These are phyloP conservation scores for Drosophila silvestris DNA, from an alignment of 2,888 invertebrate species.

Conservation along the genomic window DNA sequence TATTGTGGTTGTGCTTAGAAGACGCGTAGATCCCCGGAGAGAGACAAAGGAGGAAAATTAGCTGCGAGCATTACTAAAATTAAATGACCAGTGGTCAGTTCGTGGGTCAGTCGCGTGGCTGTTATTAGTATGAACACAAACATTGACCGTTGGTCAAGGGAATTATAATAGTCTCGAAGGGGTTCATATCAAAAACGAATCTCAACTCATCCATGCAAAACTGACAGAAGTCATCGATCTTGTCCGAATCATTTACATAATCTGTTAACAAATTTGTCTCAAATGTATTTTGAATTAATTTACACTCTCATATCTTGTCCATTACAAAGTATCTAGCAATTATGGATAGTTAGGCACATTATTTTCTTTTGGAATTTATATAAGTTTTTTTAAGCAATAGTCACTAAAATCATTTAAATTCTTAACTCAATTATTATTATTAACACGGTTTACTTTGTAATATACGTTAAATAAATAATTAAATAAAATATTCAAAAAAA, in stretches of 20 bases:
- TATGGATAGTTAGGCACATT: background rate
- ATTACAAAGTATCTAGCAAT: background rate
- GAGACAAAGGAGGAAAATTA: background rate
- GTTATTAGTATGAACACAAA: slow-evolving; percentile 75
- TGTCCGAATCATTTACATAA: slow-evolving; percentile 4
- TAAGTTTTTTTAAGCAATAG: no score
- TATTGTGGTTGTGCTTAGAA: slow-evolving; percentile 38
- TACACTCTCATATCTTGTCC: background rate
- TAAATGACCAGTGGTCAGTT: slow-evolving; percentile 73
- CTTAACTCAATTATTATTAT: no score
- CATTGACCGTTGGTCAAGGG: slow-evolving; percentile 62
- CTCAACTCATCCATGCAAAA: slow-evolving; percentile 11
- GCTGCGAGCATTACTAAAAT: slow-evolving; percentile 36
- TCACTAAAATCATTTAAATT: no score
- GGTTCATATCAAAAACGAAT: slow-evolving; percentile 30
- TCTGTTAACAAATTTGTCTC: background rate
- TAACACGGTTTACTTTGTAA: background rate
- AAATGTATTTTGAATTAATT: background rate
- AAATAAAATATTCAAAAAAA: background rate
- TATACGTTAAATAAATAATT: background rate
- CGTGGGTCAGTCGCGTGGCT: slow-evolving; percentile 73
- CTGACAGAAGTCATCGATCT: slow-evolving; percentile 50
- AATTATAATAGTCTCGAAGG: slow-evolving; percentile 19
- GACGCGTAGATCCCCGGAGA: slow-evolving; percentile 25
- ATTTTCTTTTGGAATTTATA: background rate